phyloP scores from a whole-genome alignment of 2,888 invertebrate species.

The Cephus rjabovi region DNA sequence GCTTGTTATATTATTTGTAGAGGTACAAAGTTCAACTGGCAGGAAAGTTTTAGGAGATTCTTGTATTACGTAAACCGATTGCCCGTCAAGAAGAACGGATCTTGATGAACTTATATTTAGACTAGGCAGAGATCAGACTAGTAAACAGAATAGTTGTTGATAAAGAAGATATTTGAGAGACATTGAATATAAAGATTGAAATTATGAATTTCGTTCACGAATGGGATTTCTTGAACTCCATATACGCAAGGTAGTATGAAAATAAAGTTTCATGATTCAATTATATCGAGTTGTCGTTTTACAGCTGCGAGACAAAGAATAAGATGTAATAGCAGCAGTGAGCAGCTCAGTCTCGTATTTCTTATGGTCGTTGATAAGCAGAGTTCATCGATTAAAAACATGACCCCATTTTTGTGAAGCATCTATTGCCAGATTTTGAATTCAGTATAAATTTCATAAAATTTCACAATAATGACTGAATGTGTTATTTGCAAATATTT shows the following conservation, averaged over 20 bases:
- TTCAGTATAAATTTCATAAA: background rate
- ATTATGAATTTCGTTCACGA: background rate
- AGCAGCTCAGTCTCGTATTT: background rate
- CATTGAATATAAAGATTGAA: background rate
- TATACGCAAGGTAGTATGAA: background rate
- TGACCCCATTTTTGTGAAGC: background rate
- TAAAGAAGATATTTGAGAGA: background rate
- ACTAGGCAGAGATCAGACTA: background rate
- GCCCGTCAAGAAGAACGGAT: background rate
- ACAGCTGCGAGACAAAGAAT: background rate
- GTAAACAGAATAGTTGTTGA: background rate
- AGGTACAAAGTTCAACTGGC: background rate
- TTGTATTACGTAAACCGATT: background rate
- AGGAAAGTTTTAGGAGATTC: background rate
- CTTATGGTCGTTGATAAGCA: background rate
- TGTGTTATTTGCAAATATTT: background rate
- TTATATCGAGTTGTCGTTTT: background rate
- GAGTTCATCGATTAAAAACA: background rate
- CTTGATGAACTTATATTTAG: background rate
- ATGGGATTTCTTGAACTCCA: background rate
- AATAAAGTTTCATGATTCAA: background rate
- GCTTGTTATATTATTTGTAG: background rate
- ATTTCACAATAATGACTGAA: background rate
- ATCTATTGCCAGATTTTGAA: background rate
- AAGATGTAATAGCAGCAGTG: background rate